Evolutionary conservation across 2,113 vertebrate genomes (phyloP).

Genomic region (Xenopus laevis): DNA sequence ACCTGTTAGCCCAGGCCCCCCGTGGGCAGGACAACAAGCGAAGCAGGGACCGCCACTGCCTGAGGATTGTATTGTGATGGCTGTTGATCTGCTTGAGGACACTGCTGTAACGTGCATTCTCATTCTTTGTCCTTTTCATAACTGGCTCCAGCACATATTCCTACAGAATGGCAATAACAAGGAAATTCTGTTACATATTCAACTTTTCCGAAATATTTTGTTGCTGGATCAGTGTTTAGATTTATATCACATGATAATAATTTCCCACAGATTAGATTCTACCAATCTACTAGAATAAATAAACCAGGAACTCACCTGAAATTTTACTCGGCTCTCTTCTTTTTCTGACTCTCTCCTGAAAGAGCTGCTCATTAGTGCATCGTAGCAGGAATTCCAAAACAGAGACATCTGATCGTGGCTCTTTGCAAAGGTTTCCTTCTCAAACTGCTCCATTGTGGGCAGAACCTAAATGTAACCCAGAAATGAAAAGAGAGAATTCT

Average conservation of each 20-base stretch:
- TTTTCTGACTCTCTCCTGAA: slow-evolving; percentile 73
- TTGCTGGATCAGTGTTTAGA: too few relatives aligned
- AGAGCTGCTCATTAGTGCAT: slow-evolving; percentile 87
- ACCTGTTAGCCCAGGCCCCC: slow-evolving; percentile 86
- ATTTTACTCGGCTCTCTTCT: slow-evolving; percentile 68
- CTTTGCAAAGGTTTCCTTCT: slow-evolving; percentile 86
- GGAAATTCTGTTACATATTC: too few relatives aligned
- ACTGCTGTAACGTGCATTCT: slow-evolving; percentile 70
- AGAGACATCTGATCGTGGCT: slow-evolving; percentile 95
- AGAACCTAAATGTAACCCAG: slow-evolving; percentile 68
- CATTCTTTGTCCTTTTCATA: slow-evolving; percentile 66
- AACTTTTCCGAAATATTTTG: too few relatives aligned
- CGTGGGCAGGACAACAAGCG: slow-evolving; percentile 80
- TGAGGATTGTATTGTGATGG: slow-evolving; percentile 76
- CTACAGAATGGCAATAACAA: slow-evolving; percentile 53
- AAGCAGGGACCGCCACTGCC: slow-evolving; percentile 81
- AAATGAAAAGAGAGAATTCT: too few relatives aligned
- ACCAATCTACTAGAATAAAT: too few relatives aligned
- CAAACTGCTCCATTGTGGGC: slow-evolving; percentile 86
- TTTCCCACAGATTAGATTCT: too few relatives aligned
- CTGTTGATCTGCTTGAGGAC: slow-evolving; percentile 76
- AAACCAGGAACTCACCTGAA: slow-evolving; percentile 70
- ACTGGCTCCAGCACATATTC: slow-evolving; percentile 78
- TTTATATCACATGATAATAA: too few relatives aligned
- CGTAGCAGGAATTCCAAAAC: slow-evolving; percentile 97